Evolutionary conservation across 37 sponge, comb jelly and placozoan genomes (phyloP).

Genomic region (Mnemiopsis leidyi): DNA sequence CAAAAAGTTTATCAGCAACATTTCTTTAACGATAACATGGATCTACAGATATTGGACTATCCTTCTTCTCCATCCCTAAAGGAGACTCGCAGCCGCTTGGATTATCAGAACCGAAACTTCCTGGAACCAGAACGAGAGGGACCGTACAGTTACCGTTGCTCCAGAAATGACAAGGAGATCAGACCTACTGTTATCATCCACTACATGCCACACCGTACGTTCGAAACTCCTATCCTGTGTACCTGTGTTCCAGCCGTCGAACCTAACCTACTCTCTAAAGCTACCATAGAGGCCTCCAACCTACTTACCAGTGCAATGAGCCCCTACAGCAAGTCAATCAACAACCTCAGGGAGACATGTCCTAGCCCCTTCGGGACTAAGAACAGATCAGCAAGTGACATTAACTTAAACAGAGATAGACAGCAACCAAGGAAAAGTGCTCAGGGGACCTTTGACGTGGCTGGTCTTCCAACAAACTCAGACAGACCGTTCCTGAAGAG

Average conservation of each 20-base stretch:
- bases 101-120: background rate
- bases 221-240: conserved; percentile 61
- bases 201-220: conserved; percentile 65
- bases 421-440: too few relatives aligned
- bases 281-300: too few relatives aligned
- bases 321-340: background rate
- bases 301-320: background rate
- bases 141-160: background rate
- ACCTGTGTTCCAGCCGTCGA: conserved; percentile 13
- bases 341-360: too few relatives aligned
- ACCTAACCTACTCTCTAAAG: background rate
- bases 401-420: background rate
- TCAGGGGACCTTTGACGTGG: too few relatives aligned
- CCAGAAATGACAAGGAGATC: background rate
- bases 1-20: background rate
- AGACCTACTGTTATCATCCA: conserved; percentile 38
- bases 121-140: background rate
- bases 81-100: background rate
- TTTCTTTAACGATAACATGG: background rate
- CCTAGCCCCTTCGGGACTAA: too few relatives aligned
- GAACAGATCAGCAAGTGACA: too few relatives aligned
- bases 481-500: background rate
- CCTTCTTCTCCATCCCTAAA: background rate
- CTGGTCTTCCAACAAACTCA: background rate
- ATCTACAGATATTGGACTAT: background rate